Evolutionary conservation across 2,113 vertebrate species (phyloP), one percentile per base, ranked within the genome.

Genomic region (Motacilla tschutschensis): DNA sequence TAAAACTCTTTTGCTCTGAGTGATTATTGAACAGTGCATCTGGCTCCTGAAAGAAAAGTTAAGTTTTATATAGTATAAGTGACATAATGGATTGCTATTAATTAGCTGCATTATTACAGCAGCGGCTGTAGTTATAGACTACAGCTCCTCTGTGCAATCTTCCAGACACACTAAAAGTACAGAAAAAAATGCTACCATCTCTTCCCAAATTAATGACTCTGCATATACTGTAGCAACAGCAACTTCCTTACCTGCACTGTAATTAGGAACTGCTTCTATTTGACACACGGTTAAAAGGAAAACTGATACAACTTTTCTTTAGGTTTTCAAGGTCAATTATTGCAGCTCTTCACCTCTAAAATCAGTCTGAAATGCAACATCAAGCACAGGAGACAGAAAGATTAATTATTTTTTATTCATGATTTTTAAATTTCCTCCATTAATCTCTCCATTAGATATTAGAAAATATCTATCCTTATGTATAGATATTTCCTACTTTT

Each of bases 31-130:
- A 76, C 9, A 51, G 33, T 16, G 36, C 75, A 77, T 66, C 89
- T 90, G 75, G 63, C 33, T 76, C 25, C 55, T 91, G 44, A 70
- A 88, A 84, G 59, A 88, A 76, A 91, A 91, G 25, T 80, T 85
- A 78, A 59, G 40, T 69, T 91, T 92, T 63, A 79, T 85, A 74
- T 59, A 54, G 17, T 47, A 40, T 65, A 77, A 84, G 79, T 77
- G 25, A 67, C 58, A 93, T 60, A 93, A 91, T 58, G 33, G 47
- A 82, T 84, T 90, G 64, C 15, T 76, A 73, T 77, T 91, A 90
- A 90, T 93, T 90, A 88, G 38, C 59, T 81, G 31, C 33, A 54
- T 79, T 93, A 79, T 90, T 87, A 58, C 33, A 62, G 59, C 71
- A 79, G 72, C 44, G 33, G 17, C 50, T 82, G 43, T 28, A 47